Evolutionary conservation across 2,797 vertebrate species (phyloP), one percentile per base, ranked within the genome.

Genomic region (Trachops cirrhosus): DNA sequence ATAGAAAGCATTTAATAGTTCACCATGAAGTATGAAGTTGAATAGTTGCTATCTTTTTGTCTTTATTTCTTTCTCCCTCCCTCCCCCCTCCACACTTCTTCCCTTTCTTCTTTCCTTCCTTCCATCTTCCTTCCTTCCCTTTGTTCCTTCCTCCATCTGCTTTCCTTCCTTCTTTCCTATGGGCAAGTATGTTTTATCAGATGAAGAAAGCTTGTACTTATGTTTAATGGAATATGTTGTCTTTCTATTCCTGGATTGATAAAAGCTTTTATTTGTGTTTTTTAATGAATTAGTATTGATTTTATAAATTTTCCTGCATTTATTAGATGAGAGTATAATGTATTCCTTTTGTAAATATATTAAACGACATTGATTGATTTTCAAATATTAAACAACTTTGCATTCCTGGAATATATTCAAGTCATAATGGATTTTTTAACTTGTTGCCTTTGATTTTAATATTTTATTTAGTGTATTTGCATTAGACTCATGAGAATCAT

Each of bases 271-370:
- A 50, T 50, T 71, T 75, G 2, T 29, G 4, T 39, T 71, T 39
- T 82, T 79, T 26, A 6, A 74, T 79, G 24, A 62, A 54, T 89
- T 6, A 62, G 6, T 44, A 75, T 70, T 68, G 21, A 74, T 52
- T 52, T 74, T 32, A 19, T n/a, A 1, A 62, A 57, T 59, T 62
- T 87, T 46, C 52, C 22, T 85, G 2, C 12, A 64, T 37, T 52
- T 70, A 77, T 71, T 68, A 88, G 16, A 6, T 52, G 19, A 85
- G 14, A 14, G 0, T 74, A 1, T n/a, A 46, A 73, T 34, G 16
- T 10, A 82, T 62, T 89, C 57, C 71, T 93, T 96, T 87, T 73
- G 3, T 74, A 71, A 88, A 87, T 84, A 16, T 85, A 62, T 59
- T 79, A 74, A 85, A 88, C 26, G 16, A 79, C 19, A 68, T 32